Evolutionary conservation across 2,888 invertebrate genomes (phyloP).

Genomic region (Cosmorhoe ocellata): DNA sequence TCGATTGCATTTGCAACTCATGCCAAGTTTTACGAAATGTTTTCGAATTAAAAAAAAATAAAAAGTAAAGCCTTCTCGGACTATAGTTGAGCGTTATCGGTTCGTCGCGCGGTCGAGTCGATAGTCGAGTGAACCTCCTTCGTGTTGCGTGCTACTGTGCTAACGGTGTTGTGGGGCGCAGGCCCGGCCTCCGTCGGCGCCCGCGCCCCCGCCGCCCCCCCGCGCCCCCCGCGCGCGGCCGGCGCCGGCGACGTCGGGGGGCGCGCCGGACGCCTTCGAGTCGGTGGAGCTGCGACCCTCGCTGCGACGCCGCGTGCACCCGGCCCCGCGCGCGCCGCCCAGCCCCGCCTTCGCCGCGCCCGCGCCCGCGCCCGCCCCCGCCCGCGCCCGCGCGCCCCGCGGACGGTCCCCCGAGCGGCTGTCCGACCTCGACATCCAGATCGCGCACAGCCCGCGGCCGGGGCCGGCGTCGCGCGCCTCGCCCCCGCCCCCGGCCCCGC

Average conservation of each 20-base stretch:
- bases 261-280: conserved; percentile 24
- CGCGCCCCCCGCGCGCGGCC: conserved; percentile 16
- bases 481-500: conserved; percentile 16
- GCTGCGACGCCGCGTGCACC: conserved; percentile 41
- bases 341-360: conserved; percentile 31
- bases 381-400: conserved; percentile 15
- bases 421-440: conserved; percentile 55
- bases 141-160: conserved; percentile 14
- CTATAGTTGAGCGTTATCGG: neutral
- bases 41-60: too few species aligned
- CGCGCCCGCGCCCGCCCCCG: conserved; percentile 16
- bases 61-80: too few species aligned
- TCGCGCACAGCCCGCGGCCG: conserved; percentile 37
- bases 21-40: neutral
- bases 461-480: conserved; percentile 3
- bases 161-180: conserved; percentile 38
- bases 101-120: neutral
- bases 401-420: conserved; percentile 25
- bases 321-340: conserved; percentile 26
- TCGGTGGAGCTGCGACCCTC: conserved; percentile 32
- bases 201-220: conserved; percentile 16
- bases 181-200: conserved; percentile 30
- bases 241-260: neutral
- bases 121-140: neutral
- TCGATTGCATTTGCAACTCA: neutral